phyloP scores from a whole-genome alignment of 2,113 vertebrate species.

The Toxotes jaculatrix region DNA sequence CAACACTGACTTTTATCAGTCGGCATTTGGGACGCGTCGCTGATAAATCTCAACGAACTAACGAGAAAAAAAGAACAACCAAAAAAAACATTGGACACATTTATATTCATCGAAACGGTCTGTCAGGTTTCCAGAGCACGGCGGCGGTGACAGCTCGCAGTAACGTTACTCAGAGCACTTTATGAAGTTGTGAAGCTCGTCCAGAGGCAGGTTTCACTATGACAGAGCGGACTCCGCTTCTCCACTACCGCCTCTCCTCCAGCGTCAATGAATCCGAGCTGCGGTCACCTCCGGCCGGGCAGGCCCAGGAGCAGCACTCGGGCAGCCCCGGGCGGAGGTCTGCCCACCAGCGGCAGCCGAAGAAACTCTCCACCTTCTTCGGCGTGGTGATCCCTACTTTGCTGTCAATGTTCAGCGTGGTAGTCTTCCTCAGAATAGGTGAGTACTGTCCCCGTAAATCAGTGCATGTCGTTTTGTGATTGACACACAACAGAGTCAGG shows the following conservation, averaged over 20 bases:
- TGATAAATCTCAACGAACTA: neutral
- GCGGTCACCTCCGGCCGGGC: constrained; percentile 57
- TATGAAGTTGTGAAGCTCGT: constrained; percentile 12
- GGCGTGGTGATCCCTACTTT: constrained; percentile 92
- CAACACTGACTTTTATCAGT: neutral
- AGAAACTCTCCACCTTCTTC: constrained; percentile 90
- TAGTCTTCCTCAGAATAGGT: constrained; percentile 92
- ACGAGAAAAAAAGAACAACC: neutral
- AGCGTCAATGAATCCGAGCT: constrained; percentile 81
- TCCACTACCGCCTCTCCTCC: constrained; percentile 88
- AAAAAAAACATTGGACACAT: neutral
- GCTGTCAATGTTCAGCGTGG: constrained; percentile 95
- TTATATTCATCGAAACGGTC: neutral
- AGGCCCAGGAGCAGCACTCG: constrained; percentile 43
- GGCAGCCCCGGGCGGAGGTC: constrained; percentile 43
- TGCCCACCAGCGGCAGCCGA: constrained; percentile 53
- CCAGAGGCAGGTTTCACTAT: constrained; percentile 51
- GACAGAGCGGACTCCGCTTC: constrained; percentile 88
- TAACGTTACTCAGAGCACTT: neutral
- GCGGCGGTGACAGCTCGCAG: neutral
- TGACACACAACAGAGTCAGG: accelerated
- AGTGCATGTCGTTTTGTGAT: neutral
- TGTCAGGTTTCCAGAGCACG: neutral
- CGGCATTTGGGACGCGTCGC: neutral
- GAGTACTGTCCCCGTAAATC: constrained; percentile 66